These are phyloP conservation scores for Zophobas atratus DNA, from an alignment of 1,140 invertebrate species.

Conservation along the genomic window DNA sequence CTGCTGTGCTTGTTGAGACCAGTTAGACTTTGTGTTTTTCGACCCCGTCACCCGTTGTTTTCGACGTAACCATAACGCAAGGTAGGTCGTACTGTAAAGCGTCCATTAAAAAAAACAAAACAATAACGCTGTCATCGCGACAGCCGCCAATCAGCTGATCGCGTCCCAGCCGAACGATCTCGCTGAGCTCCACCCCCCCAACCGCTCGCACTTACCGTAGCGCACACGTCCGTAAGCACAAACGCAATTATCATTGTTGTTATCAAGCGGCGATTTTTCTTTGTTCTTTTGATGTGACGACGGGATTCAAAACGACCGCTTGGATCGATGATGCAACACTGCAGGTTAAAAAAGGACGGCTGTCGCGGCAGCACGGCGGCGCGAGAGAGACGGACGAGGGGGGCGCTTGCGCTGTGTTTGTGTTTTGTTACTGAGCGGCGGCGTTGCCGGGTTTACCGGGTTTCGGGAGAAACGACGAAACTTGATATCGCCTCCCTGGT, in stretches of 20 bases:
- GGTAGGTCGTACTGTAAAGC: constrained; percentile 1
- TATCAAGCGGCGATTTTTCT: constrained; percentile 20
- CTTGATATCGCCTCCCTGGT: no score
- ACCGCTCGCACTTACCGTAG: background rate
- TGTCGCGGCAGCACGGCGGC: no score
- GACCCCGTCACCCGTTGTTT: constrained; percentile 59
- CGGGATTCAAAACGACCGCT: constrained; percentile 52
- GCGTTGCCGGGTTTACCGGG: no score
- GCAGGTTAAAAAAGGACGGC: background rate
- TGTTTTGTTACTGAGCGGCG: constrained; percentile 26
- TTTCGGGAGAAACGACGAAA: no score
- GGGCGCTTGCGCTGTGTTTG: constrained; percentile 1
- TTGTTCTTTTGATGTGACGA: constrained; percentile 38
- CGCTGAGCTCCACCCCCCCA: background rate
- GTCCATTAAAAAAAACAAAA: background rate
- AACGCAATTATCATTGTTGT: background rate
- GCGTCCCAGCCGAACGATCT: background rate
- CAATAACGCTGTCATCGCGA: background rate
- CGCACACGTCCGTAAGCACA: no score
- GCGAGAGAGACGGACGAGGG: constrained; percentile 6
- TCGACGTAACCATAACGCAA: constrained; percentile 17
- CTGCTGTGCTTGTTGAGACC: constrained; percentile 54
- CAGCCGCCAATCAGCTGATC: constrained; percentile 46
- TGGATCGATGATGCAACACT: constrained; percentile 60
- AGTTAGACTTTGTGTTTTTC: constrained; percentile 55